Conservation (phyloP, 53 echinoderm and acorn worm genomes). For the Henricia sp. region DNA sequence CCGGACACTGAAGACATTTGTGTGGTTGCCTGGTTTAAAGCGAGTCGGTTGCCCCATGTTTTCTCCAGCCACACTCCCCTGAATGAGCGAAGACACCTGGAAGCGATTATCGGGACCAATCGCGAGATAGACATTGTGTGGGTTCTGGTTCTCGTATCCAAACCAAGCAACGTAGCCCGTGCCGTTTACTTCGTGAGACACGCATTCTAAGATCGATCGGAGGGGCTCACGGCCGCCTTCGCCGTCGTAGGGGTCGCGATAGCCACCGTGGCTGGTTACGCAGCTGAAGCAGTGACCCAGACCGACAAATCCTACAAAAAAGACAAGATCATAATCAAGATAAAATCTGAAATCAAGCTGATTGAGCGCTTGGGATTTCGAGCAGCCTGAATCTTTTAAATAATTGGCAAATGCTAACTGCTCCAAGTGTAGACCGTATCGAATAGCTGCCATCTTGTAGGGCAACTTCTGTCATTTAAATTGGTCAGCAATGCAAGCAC, state of each 20-base stretch:
- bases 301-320: slow-evolving; percentile 58
- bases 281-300: slow-evolving; percentile 73
- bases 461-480: too few relatives aligned
- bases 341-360: too few relatives aligned
- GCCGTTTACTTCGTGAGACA: slow-evolving; percentile 52
- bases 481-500: too few relatives aligned
- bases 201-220: slow-evolving; percentile 75
- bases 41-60: slow-evolving; percentile 82
- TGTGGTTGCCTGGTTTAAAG: slow-evolving; percentile 82
- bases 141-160: slow-evolving; percentile 82
- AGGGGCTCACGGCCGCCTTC: slow-evolving; percentile 66
- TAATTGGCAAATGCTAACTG: too few relatives aligned
- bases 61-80: slow-evolving; percentile 48
- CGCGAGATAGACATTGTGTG: slow-evolving; percentile 85
- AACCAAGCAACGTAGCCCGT: slow-evolving; percentile 83
- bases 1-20: slow-evolving; percentile 74
- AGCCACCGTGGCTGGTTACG: slow-evolving; percentile 77
- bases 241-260: slow-evolving; percentile 78
- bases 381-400: too few relatives aligned
- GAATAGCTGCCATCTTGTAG: too few relatives aligned
- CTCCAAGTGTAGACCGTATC: too few relatives aligned
- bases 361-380: too few relatives aligned
- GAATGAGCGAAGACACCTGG: slow-evolving; percentile 32
- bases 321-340: too few relatives aligned
- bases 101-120: slow-evolving; percentile 85